phyloP scores from a whole-genome alignment of 2,888 invertebrate genomes.

The Eristalis pertinax region DNA sequence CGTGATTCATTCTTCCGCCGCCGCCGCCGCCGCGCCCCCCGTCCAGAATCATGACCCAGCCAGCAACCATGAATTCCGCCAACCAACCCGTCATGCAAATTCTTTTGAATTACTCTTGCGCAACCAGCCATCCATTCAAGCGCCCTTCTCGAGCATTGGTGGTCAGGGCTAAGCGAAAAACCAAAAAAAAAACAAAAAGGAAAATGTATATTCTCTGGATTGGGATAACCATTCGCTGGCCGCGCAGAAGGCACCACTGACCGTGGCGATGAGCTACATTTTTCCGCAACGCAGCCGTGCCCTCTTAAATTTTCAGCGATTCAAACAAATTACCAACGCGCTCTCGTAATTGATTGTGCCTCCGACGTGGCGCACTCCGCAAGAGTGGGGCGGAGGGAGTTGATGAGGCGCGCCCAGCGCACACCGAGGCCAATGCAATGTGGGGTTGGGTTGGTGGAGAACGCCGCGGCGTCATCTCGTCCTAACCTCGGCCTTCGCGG shows the following conservation, averaged over 20 bases:
- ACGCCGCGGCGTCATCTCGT: neutral
- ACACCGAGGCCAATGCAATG: neutral
- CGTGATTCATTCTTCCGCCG: neutral
- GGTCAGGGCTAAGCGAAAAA: neutral
- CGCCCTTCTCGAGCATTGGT: neutral
- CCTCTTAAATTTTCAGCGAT: slow-evolving; percentile 10
- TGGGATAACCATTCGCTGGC: slow-evolving; percentile 32
- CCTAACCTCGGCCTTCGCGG: neutral
- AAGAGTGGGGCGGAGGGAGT: too few relatives aligned
- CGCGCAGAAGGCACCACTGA: slow-evolving; percentile 7
- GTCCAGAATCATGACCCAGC: slow-evolving; percentile 18
- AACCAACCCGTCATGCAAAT: slow-evolving; percentile 37
- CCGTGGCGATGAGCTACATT: slow-evolving; percentile 8
- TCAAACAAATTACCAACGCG: slow-evolving; percentile 46
- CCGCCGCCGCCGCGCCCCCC: neutral
- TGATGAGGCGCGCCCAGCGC: neutral
- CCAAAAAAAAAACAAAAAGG: neutral
- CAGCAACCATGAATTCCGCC: slow-evolving; percentile 16
- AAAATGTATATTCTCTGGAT: neutral
- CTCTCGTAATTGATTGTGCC: slow-evolving; percentile 56
- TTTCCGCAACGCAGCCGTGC: neutral
- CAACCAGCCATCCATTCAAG: neutral
- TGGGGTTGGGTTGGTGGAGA: neutral
- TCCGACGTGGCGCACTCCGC: neutral
- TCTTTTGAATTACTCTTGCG: slow-evolving; percentile 33